phyloP scores from a whole-genome alignment of 2,888 invertebrate genomes.

The Molanna angustata region DNA sequence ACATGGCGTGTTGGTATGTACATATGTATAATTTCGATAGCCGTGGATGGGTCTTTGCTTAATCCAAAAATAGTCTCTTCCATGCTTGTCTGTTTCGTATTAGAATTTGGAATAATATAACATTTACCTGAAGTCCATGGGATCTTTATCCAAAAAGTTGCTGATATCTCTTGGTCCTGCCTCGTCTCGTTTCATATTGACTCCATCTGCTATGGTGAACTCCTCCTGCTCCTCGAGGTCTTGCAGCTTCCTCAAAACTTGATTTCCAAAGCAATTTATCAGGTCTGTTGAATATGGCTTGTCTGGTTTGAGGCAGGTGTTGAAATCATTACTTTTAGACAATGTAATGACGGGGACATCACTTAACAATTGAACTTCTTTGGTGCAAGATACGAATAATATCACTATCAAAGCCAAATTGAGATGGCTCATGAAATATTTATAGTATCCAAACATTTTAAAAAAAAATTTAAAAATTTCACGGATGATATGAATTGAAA shows the following conservation, averaged over 20 bases:
- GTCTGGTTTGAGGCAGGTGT: slow-evolving; percentile 47
- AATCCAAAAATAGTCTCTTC: not conserved
- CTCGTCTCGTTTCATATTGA: slow-evolving; percentile 63
- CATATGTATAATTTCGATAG: too few relatives aligned
- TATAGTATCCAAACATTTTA: not conserved
- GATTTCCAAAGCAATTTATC: slow-evolving; percentile 67
- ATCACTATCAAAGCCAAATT: slow-evolving; percentile 14
- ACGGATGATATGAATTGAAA: too few relatives aligned
- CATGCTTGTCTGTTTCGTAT: not conserved
- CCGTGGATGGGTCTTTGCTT: not conserved
- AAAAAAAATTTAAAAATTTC: too few relatives aligned
- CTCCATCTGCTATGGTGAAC: slow-evolving; percentile 62
- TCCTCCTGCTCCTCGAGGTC: slow-evolving; percentile 64
- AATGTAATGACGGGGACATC: slow-evolving; percentile 23
- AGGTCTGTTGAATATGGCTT: slow-evolving; percentile 47
- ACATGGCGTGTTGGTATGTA: too few relatives aligned
- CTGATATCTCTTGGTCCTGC: slow-evolving; percentile 64
- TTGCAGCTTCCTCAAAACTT: slow-evolving; percentile 64
- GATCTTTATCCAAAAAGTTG: slow-evolving; percentile 69
- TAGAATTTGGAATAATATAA: not conserved
- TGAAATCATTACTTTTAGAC: slow-evolving; percentile 22
- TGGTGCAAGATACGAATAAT: slow-evolving; percentile 23
- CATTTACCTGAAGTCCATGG: slow-evolving; percentile 65
- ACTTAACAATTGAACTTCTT: slow-evolving; percentile 27
- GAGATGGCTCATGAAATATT: slow-evolving; percentile 2